A percentile compares a stretch with the other conserved stretches of the same genome.
These are phyloP conservation scores for Nannospalax galili DNA, from an alignment of 2,113 vertebrate genomes.

Conservation along the genomic window DNA sequence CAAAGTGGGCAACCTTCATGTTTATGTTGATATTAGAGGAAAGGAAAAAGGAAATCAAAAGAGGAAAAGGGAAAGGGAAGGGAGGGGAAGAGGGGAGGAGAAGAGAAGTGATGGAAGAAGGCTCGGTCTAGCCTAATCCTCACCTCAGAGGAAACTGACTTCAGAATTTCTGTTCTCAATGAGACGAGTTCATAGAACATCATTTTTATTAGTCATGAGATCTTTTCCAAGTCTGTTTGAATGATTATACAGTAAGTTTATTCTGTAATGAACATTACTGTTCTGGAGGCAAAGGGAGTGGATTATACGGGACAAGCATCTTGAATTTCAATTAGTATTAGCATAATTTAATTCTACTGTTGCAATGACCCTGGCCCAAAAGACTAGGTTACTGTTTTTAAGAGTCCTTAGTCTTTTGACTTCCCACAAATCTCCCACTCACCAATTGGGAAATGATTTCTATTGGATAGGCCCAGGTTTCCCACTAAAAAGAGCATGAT, in stretches of 20 bases:
- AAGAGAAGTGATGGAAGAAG: no score
- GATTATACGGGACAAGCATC: background rate
- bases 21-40: background rate
- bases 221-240: background rate
- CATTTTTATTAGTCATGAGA: background rate
- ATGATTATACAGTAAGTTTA: background rate
- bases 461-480: background rate
- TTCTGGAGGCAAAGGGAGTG: constrained; percentile 24
- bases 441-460: constrained; percentile 13
- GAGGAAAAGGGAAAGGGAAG: background rate
- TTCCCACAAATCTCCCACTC: background rate
- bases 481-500: background rate
- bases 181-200: constrained; percentile 4
- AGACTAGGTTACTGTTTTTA: constrained; percentile 34
- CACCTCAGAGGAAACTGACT: background rate
- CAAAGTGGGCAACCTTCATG: background rate
- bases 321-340: constrained; percentile 51
- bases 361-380: constrained; percentile 32
- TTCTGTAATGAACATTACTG: constrained; percentile 28
- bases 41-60: background rate
- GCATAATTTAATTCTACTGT: constrained; percentile 53
- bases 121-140: background rate
- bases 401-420: constrained; percentile 33
- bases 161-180: background rate
- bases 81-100: no score